Evolutionary conservation across 92 coral and sea anemone genomes (phyloP).

Genomic region (Umimayanthus kanabou): DNA sequence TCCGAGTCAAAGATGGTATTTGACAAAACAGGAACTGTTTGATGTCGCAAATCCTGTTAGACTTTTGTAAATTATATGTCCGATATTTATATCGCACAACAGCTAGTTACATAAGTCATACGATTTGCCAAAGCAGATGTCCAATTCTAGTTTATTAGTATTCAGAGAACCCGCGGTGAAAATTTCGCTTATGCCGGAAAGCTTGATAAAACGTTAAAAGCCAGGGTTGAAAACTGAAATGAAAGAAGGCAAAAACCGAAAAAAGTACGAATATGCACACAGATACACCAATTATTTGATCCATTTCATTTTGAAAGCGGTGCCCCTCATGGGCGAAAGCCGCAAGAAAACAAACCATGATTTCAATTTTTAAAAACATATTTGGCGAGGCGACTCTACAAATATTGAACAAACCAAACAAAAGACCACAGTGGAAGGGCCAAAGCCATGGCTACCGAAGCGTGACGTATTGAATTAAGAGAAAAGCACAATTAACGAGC

Average conservation of each 20-base stretch:
- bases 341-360: constrained; percentile 82
- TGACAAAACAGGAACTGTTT: constrained; percentile 11
- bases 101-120: not conserved
- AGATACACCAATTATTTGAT: constrained; percentile 27
- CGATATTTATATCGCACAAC: not conserved
- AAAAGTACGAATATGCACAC: not conserved
- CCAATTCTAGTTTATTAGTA: not conserved
- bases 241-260: not conserved
- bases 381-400: constrained; percentile 82
- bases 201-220: not conserved
- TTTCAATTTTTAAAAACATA: constrained; percentile 77
- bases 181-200: not conserved
- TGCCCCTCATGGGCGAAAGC: constrained; percentile 59
- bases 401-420: constrained; percentile 78
- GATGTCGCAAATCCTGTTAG: not conserved
- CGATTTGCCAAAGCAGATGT: not conserved
- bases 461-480: constrained; percentile 65
- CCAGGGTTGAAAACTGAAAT: not conserved
- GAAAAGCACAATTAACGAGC: constrained; percentile 68
- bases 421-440: constrained; percentile 68
- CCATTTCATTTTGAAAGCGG: constrained; percentile 51
- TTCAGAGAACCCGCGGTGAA: not conserved
- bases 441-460: constrained; percentile 64
- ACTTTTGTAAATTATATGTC: not conserved
- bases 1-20: not conserved